Base-by-base conservation (phyloP, 2,797 vertebrate species). In the Craterocephalus amniculus region DNA sequence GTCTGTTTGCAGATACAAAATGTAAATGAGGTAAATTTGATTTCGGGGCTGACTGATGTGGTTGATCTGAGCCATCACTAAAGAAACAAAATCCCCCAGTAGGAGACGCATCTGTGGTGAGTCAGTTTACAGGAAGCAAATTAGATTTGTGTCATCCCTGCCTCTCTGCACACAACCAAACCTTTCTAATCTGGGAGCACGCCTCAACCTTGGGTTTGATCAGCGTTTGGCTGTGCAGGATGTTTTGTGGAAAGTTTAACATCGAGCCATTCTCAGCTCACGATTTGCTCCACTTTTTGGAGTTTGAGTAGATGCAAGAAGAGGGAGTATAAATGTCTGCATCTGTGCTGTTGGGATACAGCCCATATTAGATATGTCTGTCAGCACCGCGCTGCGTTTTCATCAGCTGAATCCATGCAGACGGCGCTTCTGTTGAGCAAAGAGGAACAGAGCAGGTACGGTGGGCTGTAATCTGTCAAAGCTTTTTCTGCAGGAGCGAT, bases 391-490 rank as follows among this genome's bases (percentile, higher is more conserved):
- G 11, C 56, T 3, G 51, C 6, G 69, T 78, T 84, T 70, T 81
- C 84, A 84, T 87, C 84, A 77, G 78, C 65, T 22, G 78, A 67
- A 56, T 83, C 81, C 63, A 24, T 57, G 68, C 31, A 57, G 72
- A 79, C 32, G 52, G 58, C 6, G 77, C 76, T 54, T 60, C 54
- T 68, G 71, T 67, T 40, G 60, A 66, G 61, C 51, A 4, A 54
- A 38, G 73, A 22, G 51, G 7, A 2, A 1, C 59, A 51, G 56
- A 74, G 71, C 13, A 4, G 56, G 60, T 62, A 69, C 4, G 40
- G 55, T 24, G 74, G 72, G 76, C 76, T 74, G 79, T 72, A 66
- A 79, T 83, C 81, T 81, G 83, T 88, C 85, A 84, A 18, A 66
- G 75, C 76, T 29, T 9, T 45, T 70, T 29, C 74, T 81, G n/a